Percentiles rank a stretch among this genome's conserved stretches.
phyloP scores from a whole-genome alignment of 1,140 invertebrate genomes.

The Platyscapa corneri region DNA sequence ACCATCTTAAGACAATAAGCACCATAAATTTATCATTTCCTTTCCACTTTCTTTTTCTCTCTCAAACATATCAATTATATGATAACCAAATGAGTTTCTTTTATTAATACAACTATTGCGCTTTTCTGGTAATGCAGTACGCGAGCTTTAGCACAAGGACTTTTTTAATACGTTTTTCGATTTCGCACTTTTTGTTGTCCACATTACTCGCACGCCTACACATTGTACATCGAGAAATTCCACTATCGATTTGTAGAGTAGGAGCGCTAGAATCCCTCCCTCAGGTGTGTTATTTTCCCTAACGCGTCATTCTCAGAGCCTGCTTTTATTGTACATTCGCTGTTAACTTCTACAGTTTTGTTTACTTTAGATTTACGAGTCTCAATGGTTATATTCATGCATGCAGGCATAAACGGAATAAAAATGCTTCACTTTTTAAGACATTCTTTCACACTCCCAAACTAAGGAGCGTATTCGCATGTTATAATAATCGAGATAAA shows the following conservation, averaged over 20 bases:
- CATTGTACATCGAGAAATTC: background rate
- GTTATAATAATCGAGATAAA: background rate
- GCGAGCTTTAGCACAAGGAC: background rate
- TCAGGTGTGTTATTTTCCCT: constrained; percentile 19
- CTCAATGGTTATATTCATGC: background rate
- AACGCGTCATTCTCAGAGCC: background rate
- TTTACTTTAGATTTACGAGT: background rate
- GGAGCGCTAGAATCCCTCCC: background rate
- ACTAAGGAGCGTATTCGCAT: background rate
- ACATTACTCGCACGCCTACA: background rate
- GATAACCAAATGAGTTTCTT: background rate
- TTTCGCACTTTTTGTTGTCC: background rate
- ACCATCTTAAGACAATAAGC: background rate
- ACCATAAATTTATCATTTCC: background rate
- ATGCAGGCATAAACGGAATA: background rate
- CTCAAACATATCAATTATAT: background rate
- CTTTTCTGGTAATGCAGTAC: background rate
- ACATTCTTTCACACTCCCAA: background rate
- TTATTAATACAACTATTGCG: background rate
- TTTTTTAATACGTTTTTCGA: background rate
- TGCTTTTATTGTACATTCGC: background rate
- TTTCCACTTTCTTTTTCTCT: background rate
- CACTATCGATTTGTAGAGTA: constrained; percentile 6
- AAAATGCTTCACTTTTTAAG: background rate
- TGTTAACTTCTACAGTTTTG: background rate